phyloP scores from a whole-genome alignment of 2,797 vertebrate genomes.

The Pantherophis alleghaniensis region DNA sequence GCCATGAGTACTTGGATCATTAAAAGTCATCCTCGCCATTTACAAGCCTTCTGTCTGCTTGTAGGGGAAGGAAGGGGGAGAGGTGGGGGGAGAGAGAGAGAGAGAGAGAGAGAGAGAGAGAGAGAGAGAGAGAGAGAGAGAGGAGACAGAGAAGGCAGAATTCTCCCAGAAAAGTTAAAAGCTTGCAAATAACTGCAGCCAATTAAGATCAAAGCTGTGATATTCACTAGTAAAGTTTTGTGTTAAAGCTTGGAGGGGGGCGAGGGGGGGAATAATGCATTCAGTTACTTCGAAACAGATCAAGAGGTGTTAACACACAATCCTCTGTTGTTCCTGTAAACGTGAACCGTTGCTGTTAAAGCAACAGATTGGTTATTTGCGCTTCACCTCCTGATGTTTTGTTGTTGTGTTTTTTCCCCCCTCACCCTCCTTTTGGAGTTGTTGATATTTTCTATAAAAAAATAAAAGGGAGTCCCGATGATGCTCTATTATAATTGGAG shows the following conservation, averaged over 20 bases:
- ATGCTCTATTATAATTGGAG: slow-evolving; percentile 23
- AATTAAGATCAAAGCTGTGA: slow-evolving; percentile 73
- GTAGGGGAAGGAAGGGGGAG: slow-evolving; percentile 25
- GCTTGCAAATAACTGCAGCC: slow-evolving; percentile 66
- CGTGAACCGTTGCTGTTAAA: slow-evolving; percentile 63
- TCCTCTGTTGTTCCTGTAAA: slow-evolving; percentile 63
- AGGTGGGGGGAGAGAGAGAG: slow-evolving; percentile 10
- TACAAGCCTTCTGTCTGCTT: slow-evolving; percentile 46
- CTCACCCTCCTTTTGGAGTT: slow-evolving; percentile 34
- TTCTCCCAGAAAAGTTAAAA: slow-evolving; percentile 56
- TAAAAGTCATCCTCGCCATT: slow-evolving; percentile 61
- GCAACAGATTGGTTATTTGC: slow-evolving; percentile 70
- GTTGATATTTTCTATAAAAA: background rate
- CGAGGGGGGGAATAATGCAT: slow-evolving; percentile 14
- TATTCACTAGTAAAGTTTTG: slow-evolving; percentile 62
- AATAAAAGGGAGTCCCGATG: slow-evolving; percentile 15
- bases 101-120: background rate
- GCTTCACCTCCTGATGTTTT: slow-evolving; percentile 45
- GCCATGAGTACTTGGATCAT: slow-evolving; percentile 59
- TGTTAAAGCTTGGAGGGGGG: slow-evolving; percentile 52
- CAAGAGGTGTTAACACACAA: slow-evolving; percentile 71
- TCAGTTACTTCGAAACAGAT: slow-evolving; percentile 62
- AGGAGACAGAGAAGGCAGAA: background rate
- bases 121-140: background rate
- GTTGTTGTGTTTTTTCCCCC: background rate